Evolutionary conservation across 2,113 vertebrate genomes (phyloP), one percentile per base, ranked within the genome.

Genomic region (Choloepus hoffmanni): DNA sequence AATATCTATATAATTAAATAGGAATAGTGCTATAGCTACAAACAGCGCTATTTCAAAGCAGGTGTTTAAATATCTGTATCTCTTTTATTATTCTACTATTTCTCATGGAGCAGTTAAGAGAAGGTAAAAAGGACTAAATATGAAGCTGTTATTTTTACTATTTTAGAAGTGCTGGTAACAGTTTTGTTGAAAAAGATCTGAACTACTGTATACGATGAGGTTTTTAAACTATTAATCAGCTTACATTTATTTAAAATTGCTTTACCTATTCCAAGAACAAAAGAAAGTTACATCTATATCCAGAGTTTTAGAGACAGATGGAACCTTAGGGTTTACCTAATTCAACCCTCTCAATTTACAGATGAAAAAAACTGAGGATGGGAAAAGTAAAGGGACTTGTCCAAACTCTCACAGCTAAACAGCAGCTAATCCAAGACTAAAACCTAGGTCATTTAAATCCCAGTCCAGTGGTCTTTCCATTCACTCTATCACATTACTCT

Each of bases 41-140:
- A 40, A 60, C 21, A 92, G 40, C 21, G 55, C 30, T 62, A 28
- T 14, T 48, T 82, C 88, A 58, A 86, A 78, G 50, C 7, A 73
- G 16, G 1, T 50, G 24, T 40, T 73, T 33, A 77, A 55, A 45
- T 65, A 50, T 12, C 43, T n/a, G 4, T 62, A 30, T 11, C 12
- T 65, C 78, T 79, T 74, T 24, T 83, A 53, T 9, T 87, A 24
- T 53, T 93, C 65, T 89, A 78, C 21, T 40, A 63, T 43, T 65
- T 94, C 30, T 55, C 60, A 36, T 33, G 28, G 55, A 81, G n/a
- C 40, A 84, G 0, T 8, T 40, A 91, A 95, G 53, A 91, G 28
- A 83, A 82, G 89, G 67, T 33, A 50, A 86, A 94, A 93, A 74
- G 8, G 21, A 83, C 50, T 60, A 87, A 94, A 89, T 58, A 43